phyloP scores from a whole-genome alignment of 2,113 vertebrate species.

The Hippopotamus amphibius region DNA sequence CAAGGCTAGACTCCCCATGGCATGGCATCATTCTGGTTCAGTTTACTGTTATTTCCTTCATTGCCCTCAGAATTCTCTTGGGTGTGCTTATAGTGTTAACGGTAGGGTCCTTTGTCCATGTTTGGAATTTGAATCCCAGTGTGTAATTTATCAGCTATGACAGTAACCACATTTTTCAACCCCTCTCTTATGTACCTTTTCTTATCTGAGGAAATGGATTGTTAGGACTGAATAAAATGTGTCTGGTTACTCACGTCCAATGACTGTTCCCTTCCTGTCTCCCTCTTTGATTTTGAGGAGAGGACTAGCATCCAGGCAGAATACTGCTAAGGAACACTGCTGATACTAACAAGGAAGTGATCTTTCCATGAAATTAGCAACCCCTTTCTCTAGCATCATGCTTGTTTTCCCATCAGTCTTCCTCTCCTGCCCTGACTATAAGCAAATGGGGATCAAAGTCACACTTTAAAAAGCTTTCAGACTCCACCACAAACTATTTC shows the following conservation, averaged over 20 bases:
- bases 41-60: not conserved
- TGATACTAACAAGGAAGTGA: not conserved
- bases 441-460: slow-evolving; percentile 52
- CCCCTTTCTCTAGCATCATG: not conserved
- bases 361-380: not conserved
- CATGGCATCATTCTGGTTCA: not conserved
- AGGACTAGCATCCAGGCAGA: not conserved
- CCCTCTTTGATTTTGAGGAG: not conserved
- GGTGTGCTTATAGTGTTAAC: not conserved
- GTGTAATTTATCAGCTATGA: not conserved
- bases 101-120: not conserved
- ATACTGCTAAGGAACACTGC: not conserved
- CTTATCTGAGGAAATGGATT: not conserved
- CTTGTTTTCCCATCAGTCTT: not conserved
- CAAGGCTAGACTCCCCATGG: not conserved
- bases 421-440: not conserved
- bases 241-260: not conserved
- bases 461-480: slow-evolving; percentile 57
- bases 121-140: not conserved
- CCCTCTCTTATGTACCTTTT: not conserved
- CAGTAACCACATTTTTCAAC: not conserved
- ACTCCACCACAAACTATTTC: not conserved
- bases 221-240: not conserved
- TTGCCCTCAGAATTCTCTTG: not conserved
- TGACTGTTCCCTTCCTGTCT: not conserved